Percentiles rank a stretch among this genome's conserved stretches.
Conservation (phyloP, 2,888 invertebrate species). For the Boloria selene region DNA sequence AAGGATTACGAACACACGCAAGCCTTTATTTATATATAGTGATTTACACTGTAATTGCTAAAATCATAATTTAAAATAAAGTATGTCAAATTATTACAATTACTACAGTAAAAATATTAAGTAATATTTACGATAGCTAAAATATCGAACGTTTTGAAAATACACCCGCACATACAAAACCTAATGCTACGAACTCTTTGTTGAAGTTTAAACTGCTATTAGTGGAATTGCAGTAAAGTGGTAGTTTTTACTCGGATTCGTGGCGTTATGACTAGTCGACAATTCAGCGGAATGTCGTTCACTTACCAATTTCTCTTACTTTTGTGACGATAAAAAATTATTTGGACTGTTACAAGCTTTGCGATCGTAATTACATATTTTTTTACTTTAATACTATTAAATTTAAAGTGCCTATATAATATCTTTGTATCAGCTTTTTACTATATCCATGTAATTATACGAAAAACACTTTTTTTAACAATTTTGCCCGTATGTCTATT, state of each 20-base stretch:
- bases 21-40: no score
- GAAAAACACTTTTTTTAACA: no score
- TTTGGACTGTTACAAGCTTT: neutral
- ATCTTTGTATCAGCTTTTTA: no score
- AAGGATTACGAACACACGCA: no score
- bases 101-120: no score
- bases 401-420: no score
- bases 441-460: no score
- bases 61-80: no score
- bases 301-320: constrained; percentile 29
- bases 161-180: constrained; percentile 40
- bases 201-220: constrained; percentile 50
- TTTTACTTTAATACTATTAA: no score
- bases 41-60: no score
- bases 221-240: constrained; percentile 47
- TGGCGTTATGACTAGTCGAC: constrained; percentile 35
- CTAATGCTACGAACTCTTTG: constrained; percentile 55
- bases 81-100: no score
- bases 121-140: neutral
- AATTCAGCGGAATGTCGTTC: constrained; percentile 29
- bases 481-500: no score
- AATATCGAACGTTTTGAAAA: constrained; percentile 34
- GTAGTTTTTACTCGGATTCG: constrained; percentile 50
- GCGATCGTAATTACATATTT: neutral
- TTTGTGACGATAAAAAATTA: constrained; percentile 10